These are phyloP conservation scores for Pygocentrus nattereri DNA, from an alignment of 2,797 vertebrate species.

Conservation along the genomic window DNA sequence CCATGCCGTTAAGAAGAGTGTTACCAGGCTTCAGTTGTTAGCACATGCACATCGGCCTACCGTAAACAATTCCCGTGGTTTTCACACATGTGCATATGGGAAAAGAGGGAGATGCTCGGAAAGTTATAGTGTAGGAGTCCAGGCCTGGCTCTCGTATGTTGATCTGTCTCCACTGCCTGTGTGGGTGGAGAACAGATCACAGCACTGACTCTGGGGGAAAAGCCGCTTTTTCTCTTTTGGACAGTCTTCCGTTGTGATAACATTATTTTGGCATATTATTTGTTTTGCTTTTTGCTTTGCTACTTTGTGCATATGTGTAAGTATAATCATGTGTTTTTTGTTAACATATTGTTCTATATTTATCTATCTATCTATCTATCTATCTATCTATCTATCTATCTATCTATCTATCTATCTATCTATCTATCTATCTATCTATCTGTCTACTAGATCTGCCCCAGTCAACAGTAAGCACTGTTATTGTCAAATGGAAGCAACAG, in stretches of 20 bases:
- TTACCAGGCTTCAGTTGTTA: not conserved
- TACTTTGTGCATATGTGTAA: not conserved
- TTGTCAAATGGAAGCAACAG: too few species aligned
- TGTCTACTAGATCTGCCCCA: too few species aligned
- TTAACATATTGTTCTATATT: too few species aligned
- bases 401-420: not conserved
- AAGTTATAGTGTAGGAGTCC: not conserved
- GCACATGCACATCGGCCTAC: not conserved
- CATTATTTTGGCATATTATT: not conserved
- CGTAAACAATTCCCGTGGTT: not conserved
- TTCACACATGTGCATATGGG: not conserved
- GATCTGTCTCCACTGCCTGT: not conserved
- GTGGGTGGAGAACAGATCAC: conserved; percentile 13
- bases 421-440: not conserved
- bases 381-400: too few species aligned
- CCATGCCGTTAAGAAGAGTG: not conserved
- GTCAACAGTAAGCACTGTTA: too few species aligned
- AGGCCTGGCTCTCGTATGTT: conserved; percentile 2
- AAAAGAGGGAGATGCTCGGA: not conserved
- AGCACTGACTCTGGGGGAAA: conserved; percentile 3
- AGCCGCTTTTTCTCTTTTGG: not conserved
- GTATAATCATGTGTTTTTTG: too few species aligned
- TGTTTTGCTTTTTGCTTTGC: not conserved
- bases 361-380: too few species aligned
- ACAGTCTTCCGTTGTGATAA: not conserved